Percentiles rank a stretch among this genome's conserved stretches.
phyloP scores from a whole-genome alignment of 2,113 vertebrate genomes.

The Todiramphus chloris region DNA sequence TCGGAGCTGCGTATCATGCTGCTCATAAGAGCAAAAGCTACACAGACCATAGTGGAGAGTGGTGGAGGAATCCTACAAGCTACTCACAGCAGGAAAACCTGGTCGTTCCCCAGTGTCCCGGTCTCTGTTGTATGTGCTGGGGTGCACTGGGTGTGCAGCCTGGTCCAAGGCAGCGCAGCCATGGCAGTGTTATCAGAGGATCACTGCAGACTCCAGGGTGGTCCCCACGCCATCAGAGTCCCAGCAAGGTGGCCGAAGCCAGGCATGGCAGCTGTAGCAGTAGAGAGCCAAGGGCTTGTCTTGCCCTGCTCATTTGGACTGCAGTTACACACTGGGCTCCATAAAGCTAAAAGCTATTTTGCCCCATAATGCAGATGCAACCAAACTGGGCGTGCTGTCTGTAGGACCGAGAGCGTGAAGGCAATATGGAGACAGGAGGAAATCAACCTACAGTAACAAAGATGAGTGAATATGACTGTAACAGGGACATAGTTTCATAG shows the following conservation, averaged over 20 bases:
- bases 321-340: neutral
- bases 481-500: neutral
- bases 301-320: neutral
- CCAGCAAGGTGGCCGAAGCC: neutral
- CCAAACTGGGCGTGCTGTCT: neutral
- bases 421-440: neutral
- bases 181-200: neutral
- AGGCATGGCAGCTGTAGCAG: neutral
- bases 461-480: neutral
- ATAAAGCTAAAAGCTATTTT: neutral
- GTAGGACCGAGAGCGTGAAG: neutral
- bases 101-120: neutral
- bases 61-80: neutral
- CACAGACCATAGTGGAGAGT: neutral
- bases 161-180: neutral
- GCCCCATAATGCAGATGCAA: neutral
- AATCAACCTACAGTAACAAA: neutral
- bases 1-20: neutral
- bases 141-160: neutral
- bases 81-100: neutral
- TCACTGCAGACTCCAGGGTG: neutral
- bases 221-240: neutral
- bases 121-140: neutral
- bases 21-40: neutral
- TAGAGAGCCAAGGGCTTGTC: fast-evolving